Evolutionary conservation across 2,888 invertebrate genomes (phyloP), one percentile per base, ranked within the genome.

Genomic region (Leptura quadrifasciata): DNA sequence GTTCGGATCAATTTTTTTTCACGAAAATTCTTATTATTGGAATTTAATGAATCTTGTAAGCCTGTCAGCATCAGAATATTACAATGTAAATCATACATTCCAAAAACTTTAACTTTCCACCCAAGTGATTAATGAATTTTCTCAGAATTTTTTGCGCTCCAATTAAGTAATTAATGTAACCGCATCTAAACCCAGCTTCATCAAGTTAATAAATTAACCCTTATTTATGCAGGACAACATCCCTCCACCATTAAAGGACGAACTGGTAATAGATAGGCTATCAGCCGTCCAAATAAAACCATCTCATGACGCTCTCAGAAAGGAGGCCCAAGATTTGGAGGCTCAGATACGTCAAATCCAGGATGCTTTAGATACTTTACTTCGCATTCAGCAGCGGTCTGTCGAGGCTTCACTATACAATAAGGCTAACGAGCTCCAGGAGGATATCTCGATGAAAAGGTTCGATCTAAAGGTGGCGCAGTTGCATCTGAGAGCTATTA

Each of bases 371-470:
- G 97, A 97, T 85, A 92, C 95, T 0, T 91, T 98, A 81, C 91
- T 93, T 80, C 93, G 97, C 83, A 93, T 96, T 87, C 98, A 98
- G 87, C 91, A 91, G 81, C 91, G 94, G 72, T 93, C 93, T 78
- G 91, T 95, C 80, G 97, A 97, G 88, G 94, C 94, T 80, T 94
- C 94, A 86, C 91, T 97, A 76, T 97, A 94, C 90, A 97, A 95
- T 89, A 98, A 98, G 92, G 97, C 96, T 84, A 97, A 97, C 89
- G 98, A 98, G 90, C 92, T 98, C 75, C 96, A 98, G 91, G 98
- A 98, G 89, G 98, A 98, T 86, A 95, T 98, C 88, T 97, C 97
- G 80, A 92, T 96, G 91, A 98, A 98, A 90, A 94, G 96, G 87
- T 98, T 97, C 90, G 98, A 98, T 91, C 93, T 97, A 83, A 93